A percentile compares a stretch with the other conserved stretches of the same genome.
Conservation (phyloP, 2,888 invertebrate genomes). For the Limnephilus lunatus region DNA sequence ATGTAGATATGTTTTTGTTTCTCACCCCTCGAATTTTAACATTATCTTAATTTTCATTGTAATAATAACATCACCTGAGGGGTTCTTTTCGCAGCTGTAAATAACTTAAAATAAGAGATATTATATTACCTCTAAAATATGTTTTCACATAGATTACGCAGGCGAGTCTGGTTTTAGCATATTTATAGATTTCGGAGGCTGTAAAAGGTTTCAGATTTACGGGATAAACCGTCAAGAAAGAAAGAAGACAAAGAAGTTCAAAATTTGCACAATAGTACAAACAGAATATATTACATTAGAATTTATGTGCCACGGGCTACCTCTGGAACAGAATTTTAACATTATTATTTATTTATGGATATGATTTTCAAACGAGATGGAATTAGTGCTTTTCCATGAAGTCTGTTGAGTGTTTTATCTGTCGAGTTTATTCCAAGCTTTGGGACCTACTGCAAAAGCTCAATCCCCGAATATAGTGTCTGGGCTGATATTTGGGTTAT, state of each 20-base stretch:
- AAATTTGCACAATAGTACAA: not conserved
- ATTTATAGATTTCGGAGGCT: not conserved
- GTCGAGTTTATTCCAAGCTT: not conserved
- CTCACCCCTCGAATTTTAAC: too few relatives aligned
- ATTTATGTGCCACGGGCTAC: not conserved
- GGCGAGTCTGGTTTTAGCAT: not conserved
- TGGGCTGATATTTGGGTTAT: not conserved
- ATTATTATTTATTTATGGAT: not conserved
- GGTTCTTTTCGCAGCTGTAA: not conserved
- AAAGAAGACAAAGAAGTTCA: not conserved
- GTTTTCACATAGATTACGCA: not conserved
- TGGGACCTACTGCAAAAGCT: not conserved
- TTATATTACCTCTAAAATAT: not conserved
- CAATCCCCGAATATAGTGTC: not conserved
- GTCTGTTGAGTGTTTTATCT: not conserved
- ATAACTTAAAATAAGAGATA: not conserved
- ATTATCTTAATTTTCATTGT: not conserved
- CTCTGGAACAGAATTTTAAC: not conserved
- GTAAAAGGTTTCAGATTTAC: not conserved
- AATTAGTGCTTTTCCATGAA: not conserved
- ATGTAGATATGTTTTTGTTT: too few relatives aligned
- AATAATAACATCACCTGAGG: not conserved
- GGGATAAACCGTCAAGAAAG: not conserved
- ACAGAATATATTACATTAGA: slow-evolving; percentile 2
- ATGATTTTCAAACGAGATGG: not conserved